A percentile compares a stretch with the other conserved stretches of the same genome.
These are phyloP conservation scores for Asobara japonica DNA, from an alignment of 1,140 invertebrate genomes.

Conservation along the genomic window DNA sequence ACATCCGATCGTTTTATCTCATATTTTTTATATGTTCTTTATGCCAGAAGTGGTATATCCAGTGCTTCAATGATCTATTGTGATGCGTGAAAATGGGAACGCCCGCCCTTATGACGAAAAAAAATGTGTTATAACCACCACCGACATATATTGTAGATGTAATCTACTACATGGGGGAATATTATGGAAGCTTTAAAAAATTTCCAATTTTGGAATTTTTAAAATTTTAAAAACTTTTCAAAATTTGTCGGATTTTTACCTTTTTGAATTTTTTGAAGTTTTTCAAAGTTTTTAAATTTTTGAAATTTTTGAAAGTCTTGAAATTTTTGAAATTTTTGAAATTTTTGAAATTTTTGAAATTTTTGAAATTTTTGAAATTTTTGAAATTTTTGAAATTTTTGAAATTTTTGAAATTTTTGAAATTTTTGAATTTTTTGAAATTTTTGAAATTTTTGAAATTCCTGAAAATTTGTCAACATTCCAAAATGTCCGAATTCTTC, in stretches of 20 bases:
- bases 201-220: neutral
- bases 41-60: conserved; percentile 45
- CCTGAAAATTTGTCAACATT: neutral
- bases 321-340: too few species aligned
- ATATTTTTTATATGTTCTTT: conserved; percentile 51
- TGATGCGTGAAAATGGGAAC: neutral
- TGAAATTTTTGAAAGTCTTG: too few species aligned
- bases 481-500: neutral
- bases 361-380: too few species aligned
- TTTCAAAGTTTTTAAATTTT: too few species aligned
- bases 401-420: too few species aligned
- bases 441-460: neutral
- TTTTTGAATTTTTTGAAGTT: too few species aligned
- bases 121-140: neutral
- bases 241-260: neutral
- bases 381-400: too few species aligned
- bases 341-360: too few species aligned
- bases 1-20: conserved; percentile 64
- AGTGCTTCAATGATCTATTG: conserved; percentile 55
- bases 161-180: neutral
- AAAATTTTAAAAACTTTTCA: neutral
- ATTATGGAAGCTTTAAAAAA: neutral
- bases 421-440: too few species aligned
- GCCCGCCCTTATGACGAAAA: neutral
- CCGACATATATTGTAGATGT: neutral